Evolutionary conservation across 2,113 vertebrate species (phyloP).

Genomic region (Protobothrops mucrosquamatus): DNA sequence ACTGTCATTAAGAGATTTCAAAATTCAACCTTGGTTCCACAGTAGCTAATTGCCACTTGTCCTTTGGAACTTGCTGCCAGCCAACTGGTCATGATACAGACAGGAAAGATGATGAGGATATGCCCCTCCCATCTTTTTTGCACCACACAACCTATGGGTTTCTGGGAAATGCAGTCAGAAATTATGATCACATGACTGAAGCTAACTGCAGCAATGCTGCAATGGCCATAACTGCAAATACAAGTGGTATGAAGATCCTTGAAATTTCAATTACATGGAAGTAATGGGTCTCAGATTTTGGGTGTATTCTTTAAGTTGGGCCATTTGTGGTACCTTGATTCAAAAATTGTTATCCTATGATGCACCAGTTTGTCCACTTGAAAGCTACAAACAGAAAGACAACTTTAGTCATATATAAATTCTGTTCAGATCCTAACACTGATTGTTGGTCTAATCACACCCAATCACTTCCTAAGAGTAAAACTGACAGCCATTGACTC

Average conservation of each 20-base stretch:
- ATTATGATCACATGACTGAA: not conserved
- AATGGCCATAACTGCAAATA: not conserved
- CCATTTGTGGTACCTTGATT: not conserved
- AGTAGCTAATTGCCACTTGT: not conserved
- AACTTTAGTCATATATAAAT: not conserved
- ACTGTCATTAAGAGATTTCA: not conserved
- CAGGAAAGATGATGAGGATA: not conserved
- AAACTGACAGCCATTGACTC: not conserved
- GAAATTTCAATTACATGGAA: not conserved
- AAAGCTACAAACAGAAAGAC: not conserved
- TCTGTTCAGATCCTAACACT: conserved; percentile 14
- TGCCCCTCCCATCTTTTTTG: not conserved
- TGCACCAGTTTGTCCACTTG: not conserved
- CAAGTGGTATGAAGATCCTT: not conserved
- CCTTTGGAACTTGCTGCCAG: not conserved
- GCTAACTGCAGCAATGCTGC: not conserved
- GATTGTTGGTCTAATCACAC: not conserved
- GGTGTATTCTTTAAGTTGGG: not conserved
- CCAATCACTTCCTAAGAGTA: fast-evolving
- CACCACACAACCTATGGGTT: not conserved
- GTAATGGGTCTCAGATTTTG: not conserved
- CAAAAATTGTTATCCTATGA: not conserved
- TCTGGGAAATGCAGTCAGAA: not conserved
- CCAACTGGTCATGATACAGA: not conserved
- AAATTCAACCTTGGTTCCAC: not conserved